These are phyloP conservation scores for Ornithorhynchus anatinus DNA, from an alignment of 2,113 vertebrate genomes.

Conservation along the genomic window DNA sequence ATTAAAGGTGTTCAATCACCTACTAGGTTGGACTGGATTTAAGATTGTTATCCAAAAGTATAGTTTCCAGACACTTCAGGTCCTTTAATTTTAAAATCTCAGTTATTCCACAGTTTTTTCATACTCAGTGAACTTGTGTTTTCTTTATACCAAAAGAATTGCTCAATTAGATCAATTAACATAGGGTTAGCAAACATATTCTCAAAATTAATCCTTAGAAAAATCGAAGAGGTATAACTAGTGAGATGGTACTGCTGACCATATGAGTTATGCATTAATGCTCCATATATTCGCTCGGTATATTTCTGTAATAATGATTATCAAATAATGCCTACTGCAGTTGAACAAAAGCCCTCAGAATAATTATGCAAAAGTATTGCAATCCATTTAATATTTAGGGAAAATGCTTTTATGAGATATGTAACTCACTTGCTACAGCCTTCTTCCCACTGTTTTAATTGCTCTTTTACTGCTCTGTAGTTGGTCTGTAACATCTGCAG, in stretches of 20 bases:
- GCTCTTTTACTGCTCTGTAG: slow-evolving; percentile 85
- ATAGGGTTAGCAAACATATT: slow-evolving; percentile 10
- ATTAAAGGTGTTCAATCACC: slow-evolving; percentile 43
- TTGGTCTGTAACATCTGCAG: slow-evolving; percentile 85
- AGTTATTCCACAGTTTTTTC: background rate
- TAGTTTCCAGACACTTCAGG: slow-evolving; percentile 4
- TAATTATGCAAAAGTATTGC: slow-evolving; percentile 27
- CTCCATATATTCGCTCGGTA: too few relatives aligned
- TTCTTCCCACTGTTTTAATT: slow-evolving; percentile 85
- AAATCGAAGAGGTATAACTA: slow-evolving; percentile 24
- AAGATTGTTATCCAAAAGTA: slow-evolving; percentile 10
- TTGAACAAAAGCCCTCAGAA: slow-evolving; percentile 59
- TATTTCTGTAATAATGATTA: too few relatives aligned
- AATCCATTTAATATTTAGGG: slow-evolving; percentile 58
- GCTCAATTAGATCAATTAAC: slow-evolving; percentile 2
- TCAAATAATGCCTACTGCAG: slow-evolving; percentile 11
- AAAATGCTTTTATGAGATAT: slow-evolving; percentile 62
- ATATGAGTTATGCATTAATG: too few relatives aligned
- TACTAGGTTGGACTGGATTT: slow-evolving; percentile 34
- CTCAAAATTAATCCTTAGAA: slow-evolving; percentile 20
- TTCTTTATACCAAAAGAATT: slow-evolving; percentile 33
- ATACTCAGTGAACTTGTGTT: background rate
- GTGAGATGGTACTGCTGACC: background rate
- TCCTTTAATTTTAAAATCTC: slow-evolving; percentile 25
- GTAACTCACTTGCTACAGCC: slow-evolving; percentile 80